phyloP scores from a whole-genome alignment of 1,140 invertebrate species.

The Drosophila repleta region DNA sequence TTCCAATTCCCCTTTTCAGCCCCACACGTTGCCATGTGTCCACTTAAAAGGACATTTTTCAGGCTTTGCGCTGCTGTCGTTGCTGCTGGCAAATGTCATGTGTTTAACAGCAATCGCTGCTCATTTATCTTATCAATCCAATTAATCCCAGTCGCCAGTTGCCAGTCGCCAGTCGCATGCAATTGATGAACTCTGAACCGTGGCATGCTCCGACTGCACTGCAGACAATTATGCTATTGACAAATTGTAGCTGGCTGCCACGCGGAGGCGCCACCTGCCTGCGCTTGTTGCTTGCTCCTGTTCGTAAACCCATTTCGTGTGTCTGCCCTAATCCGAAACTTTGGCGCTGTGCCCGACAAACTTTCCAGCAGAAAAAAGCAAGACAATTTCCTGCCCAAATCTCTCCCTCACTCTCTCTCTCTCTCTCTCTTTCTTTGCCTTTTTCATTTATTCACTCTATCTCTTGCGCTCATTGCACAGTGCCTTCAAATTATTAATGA shows the following conservation, averaged over 20 bases:
- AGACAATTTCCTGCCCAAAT: constrained; percentile 58
- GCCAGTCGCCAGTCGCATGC: constrained; percentile 16
- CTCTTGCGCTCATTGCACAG: constrained; percentile 30
- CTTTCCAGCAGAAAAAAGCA: constrained; percentile 58
- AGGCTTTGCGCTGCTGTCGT: not conserved
- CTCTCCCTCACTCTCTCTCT: not conserved
- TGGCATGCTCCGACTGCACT: constrained; percentile 19
- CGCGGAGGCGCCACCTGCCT: constrained; percentile 41
- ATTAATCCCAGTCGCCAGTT: constrained; percentile 64
- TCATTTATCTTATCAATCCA: constrained; percentile 83
- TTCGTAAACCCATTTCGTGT: constrained; percentile 67
- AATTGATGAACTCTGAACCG: constrained; percentile 19
- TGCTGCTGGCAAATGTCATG: constrained; percentile 59
- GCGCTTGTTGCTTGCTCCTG: constrained; percentile 17
- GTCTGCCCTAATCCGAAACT: constrained; percentile 61
- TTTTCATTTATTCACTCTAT: not conserved
- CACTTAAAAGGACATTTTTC: constrained; percentile 77
- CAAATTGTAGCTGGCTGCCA: constrained; percentile 67
- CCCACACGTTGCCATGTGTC: constrained; percentile 27
- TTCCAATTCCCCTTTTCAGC: not conserved
- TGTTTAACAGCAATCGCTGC: constrained; percentile 67
- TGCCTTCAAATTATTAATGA: constrained; percentile 80
- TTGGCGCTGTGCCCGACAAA: constrained; percentile 53
- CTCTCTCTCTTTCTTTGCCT: not conserved
- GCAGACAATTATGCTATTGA: constrained; percentile 79